Evolutionary conservation across 2,113 vertebrate species (phyloP).

Genomic region (Axis porcinus): DNA sequence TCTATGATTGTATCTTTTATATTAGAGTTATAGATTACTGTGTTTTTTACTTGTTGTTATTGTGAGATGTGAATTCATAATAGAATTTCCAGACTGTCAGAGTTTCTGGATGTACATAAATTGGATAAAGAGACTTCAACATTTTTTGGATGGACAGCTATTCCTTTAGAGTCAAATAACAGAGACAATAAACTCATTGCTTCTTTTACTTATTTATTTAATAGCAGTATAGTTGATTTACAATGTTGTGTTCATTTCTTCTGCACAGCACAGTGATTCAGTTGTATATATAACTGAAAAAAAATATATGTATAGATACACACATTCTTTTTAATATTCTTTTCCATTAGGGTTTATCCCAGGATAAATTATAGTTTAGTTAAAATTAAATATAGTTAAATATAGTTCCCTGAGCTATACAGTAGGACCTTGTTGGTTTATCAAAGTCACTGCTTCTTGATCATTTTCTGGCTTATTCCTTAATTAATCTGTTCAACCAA

Average conservation of each 20-base stretch:
- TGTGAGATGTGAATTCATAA: not conserved
- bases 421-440: not conserved
- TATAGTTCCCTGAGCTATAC: not conserved
- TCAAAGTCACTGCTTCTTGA: not conserved
- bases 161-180: not conserved
- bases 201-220: not conserved
- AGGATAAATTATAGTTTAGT: not conserved
- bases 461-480: slow-evolving; percentile 17
- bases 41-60: not conserved
- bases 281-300: not conserved
- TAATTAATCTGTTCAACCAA: not conserved
- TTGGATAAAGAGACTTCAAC: not conserved
- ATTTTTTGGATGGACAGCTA: not conserved
- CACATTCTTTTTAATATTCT: not conserved
- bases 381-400: not conserved
- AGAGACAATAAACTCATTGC: not conserved
- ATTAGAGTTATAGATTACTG: not conserved
- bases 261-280: not conserved
- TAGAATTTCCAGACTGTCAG: not conserved
- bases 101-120: not conserved
- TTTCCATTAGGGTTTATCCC: not conserved
- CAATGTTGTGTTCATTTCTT: not conserved
- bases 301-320: not conserved
- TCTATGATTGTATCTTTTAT: not conserved
- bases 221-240: not conserved